Percentiles rank a stretch among this genome's conserved stretches.
Conservation (phyloP, 2,797 vertebrate genomes). For the Synaphobranchus kaupii region DNA sequence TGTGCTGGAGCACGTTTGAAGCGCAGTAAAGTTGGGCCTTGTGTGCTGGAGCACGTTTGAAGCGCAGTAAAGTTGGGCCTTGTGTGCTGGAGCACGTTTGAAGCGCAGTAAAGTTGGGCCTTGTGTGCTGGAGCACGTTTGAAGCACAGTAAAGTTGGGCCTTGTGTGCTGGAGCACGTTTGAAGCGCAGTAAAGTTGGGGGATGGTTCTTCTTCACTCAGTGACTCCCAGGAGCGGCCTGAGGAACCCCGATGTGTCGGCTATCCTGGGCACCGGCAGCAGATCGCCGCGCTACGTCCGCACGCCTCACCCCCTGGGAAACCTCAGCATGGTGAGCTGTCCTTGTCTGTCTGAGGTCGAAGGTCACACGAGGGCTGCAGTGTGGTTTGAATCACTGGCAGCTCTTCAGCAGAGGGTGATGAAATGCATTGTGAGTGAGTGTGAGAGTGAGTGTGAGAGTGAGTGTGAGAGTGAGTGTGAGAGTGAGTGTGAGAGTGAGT, state of each 20-base stretch:
- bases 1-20: neutral
- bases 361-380: neutral
- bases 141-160: no score
- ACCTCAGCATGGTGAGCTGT: slow-evolving; percentile 42
- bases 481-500: neutral
- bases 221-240: slow-evolving; percentile 68
- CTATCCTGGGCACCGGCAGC: slow-evolving; percentile 76
- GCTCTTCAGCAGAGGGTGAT: neutral
- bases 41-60: neutral
- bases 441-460: neutral
- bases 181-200: no score
- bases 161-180: neutral
- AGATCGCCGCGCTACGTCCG: slow-evolving; percentile 76
- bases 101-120: neutral
- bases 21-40: neutral
- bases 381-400: neutral
- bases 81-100: neutral
- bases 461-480: neutral
- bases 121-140: neutral
- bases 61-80: neutral
- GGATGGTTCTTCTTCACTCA: slow-evolving; percentile 43
- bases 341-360: neutral
- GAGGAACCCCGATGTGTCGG: slow-evolving; percentile 79
- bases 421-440: neutral
- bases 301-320: slow-evolving; percentile 72